phyloP scores from a whole-genome alignment of 2,888 invertebrate species.

The Erebia aethiops region DNA sequence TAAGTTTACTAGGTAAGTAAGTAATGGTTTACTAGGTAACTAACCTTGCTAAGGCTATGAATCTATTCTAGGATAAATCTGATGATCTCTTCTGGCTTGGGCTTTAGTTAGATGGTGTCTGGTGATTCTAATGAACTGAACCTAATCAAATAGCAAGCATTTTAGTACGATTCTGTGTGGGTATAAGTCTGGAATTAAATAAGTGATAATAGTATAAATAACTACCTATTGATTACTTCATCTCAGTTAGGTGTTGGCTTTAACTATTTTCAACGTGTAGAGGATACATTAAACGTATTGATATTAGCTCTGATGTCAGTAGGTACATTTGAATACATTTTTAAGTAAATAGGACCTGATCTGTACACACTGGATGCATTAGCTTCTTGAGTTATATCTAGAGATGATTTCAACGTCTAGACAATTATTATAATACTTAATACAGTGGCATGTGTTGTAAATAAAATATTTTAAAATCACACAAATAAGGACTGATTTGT shows the following conservation, averaged over 20 bases:
- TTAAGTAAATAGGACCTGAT: conserved; percentile 2
- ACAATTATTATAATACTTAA: background rate
- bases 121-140: no score
- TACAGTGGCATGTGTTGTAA: background rate
- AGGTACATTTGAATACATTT: background rate
- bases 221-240: no score
- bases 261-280: background rate
- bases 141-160: background rate
- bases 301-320: conserved; percentile 13
- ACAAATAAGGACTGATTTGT: background rate
- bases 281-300: background rate
- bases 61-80: no score
- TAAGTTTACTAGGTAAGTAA: no score
- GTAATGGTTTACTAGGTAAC: no score
- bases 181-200: no score
- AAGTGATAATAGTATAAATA: no score
- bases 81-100: no score
- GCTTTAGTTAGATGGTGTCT: no score
- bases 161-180: background rate
- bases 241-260: background rate
- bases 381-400: background rate
- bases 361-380: background rate
- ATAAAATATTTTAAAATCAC: background rate
- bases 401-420: conserved; percentile 1
- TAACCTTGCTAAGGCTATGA: no score